Conservation (phyloP, 2,888 invertebrate genomes). For the Pyrrhia umbra region DNA sequence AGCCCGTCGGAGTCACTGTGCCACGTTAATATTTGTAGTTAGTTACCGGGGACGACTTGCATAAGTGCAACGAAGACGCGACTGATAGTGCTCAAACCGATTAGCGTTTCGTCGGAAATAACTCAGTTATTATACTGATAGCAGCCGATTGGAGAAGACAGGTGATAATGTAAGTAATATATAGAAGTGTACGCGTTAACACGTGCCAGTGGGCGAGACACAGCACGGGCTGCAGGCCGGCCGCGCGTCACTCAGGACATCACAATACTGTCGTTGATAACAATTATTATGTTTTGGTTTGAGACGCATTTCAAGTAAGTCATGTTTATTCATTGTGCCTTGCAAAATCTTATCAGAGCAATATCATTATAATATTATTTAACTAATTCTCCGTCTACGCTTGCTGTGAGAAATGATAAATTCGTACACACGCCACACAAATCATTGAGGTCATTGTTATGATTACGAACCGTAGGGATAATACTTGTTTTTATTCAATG, state of each 20-base stretch:
- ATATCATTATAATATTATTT: neutral
- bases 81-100: conserved; percentile 36
- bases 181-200: conserved; percentile 5
- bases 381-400: conserved; percentile 4
- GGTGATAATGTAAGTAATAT: conserved; percentile 19
- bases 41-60: neutral
- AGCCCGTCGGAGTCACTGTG: neutral
- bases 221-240: neutral
- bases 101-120: conserved; percentile 35
- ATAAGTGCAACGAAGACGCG: neutral
- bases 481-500: neutral
- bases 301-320: conserved; percentile 23
- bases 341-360: conserved; percentile 2
- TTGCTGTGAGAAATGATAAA: conserved; percentile 27
- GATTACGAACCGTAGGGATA: conserved; percentile 8
- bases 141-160: conserved; percentile 8
- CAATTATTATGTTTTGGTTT: neutral
- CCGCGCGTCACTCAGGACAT: neutral
- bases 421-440: conserved; percentile 17
- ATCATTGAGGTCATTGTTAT: conserved; percentile 27
- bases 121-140: conserved; percentile 35
- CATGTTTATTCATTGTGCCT: conserved; percentile 11
- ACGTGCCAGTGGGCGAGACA: conserved; percentile 15
- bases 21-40: neutral
- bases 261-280: neutral